Conservation (phyloP, 2,797 vertebrate species). For the Clarias fuscus region DNA sequence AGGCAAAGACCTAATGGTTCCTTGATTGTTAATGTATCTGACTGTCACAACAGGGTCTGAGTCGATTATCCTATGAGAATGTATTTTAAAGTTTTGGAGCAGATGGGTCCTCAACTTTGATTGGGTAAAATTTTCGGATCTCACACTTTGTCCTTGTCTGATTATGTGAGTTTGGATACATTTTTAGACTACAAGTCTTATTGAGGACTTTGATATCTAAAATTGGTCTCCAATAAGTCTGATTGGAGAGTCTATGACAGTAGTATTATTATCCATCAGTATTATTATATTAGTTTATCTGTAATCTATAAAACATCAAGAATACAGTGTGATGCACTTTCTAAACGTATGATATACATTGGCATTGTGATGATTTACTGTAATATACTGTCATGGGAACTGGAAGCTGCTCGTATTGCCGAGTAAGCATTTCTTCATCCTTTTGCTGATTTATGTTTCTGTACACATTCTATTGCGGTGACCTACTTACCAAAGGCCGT, state of each 20-base stretch:
- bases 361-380: slow-evolving; percentile 1
- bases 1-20: neutral
- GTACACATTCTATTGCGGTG: slow-evolving; percentile 30
- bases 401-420: slow-evolving; percentile 37
- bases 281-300: neutral
- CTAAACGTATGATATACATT: slow-evolving; percentile 1
- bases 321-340: neutral
- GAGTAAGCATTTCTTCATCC: slow-evolving; percentile 55
- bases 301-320: slow-evolving; percentile 7
- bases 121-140: neutral
- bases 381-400: slow-evolving; percentile 23
- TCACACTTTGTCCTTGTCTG: neutral
- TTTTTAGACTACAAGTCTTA: neutral
- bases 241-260: neutral
- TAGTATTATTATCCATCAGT: neutral
- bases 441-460: slow-evolving; percentile 67
- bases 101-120: neutral
- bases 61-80: neutral
- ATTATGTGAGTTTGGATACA: too few species aligned
- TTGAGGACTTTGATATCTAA: neutral
- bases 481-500: neutral
- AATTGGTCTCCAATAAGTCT: neutral
- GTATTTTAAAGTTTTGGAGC: neutral
- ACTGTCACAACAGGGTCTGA: neutral
- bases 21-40: neutral